Evolutionary conservation across 1,140 invertebrate genomes (phyloP).

Genomic region (Drosophila kurseongensis): DNA sequence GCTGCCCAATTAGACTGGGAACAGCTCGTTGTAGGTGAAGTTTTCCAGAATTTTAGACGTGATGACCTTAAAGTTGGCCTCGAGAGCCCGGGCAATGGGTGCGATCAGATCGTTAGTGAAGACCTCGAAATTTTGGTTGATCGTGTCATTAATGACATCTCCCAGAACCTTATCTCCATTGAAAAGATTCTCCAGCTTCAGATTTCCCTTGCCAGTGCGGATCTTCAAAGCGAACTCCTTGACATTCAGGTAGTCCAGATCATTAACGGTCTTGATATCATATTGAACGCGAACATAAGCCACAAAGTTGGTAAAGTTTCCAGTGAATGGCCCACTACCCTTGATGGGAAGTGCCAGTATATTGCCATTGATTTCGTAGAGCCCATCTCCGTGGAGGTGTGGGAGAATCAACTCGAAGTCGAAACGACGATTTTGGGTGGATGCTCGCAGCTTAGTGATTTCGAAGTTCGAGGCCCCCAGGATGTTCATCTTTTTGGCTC

Average conservation of each 20-base stretch:
- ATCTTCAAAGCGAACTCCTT: slow-evolving; percentile 86
- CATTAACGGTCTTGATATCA: slow-evolving; percentile 84
- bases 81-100: slow-evolving; percentile 86
- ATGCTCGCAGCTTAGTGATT: slow-evolving; percentile 86
- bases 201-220: slow-evolving; percentile 86
- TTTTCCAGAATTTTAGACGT: slow-evolving; percentile 86
- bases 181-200: slow-evolving; percentile 88
- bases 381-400: slow-evolving; percentile 86
- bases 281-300: slow-evolving; percentile 85
- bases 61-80: slow-evolving; percentile 85
- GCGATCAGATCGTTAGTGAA: slow-evolving; percentile 87
- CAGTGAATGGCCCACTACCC: slow-evolving; percentile 87
- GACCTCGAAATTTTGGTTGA: slow-evolving; percentile 88
- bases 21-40: slow-evolving; percentile 87
- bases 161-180: slow-evolving; percentile 87
- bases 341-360: slow-evolving; percentile 87
- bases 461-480: slow-evolving; percentile 87
- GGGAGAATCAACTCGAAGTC: slow-evolving; percentile 86
- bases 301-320: slow-evolving; percentile 87
- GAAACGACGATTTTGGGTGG: slow-evolving; percentile 85
- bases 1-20: slow-evolving; percentile 84
- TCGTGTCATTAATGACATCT: slow-evolving; percentile 87
- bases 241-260: slow-evolving; percentile 86
- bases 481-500: slow-evolving; percentile 86
- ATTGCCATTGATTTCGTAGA: slow-evolving; percentile 87